Percentiles rank a stretch among this genome's conserved stretches.
These are phyloP conservation scores for Dasyornis broadbenti DNA, from an alignment of 2,113 vertebrate species.

Conservation along the genomic window DNA sequence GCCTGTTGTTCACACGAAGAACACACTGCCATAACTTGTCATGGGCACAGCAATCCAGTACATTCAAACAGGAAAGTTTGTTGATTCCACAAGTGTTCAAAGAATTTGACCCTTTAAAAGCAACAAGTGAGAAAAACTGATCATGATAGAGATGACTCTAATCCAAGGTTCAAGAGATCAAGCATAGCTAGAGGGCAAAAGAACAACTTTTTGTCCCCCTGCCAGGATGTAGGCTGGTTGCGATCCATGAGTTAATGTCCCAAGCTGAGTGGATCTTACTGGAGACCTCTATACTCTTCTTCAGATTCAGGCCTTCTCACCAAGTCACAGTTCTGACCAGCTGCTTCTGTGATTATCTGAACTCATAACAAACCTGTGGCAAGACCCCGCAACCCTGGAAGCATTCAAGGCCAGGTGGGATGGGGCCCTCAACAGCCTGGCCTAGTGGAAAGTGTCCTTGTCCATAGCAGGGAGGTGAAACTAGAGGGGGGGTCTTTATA, in stretches of 20 bases:
- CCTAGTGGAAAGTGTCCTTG: not conserved
- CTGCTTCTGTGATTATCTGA: not conserved
- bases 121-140: not conserved
- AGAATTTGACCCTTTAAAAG: not conserved
- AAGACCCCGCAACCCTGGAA: not conserved
- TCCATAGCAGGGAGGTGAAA: not conserved
- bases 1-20: not conserved
- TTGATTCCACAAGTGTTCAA: not conserved
- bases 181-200: not conserved
- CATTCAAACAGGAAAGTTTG: not conserved
- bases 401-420: not conserved
- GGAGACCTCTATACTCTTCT: not conserved
- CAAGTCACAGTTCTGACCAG: not conserved
- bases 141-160: not conserved
- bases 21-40: not conserved
- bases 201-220: not conserved
- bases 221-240: not conserved
- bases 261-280: not conserved
- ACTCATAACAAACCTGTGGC: not conserved
- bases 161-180: not conserved
- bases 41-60: not conserved
- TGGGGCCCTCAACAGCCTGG: not conserved
- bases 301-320: not conserved
- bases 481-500: not conserved
- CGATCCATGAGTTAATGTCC: fast-evolving